Base-by-base conservation (phyloP, 1,140 invertebrate species). In the Holcopasites calliopsidis region DNA sequence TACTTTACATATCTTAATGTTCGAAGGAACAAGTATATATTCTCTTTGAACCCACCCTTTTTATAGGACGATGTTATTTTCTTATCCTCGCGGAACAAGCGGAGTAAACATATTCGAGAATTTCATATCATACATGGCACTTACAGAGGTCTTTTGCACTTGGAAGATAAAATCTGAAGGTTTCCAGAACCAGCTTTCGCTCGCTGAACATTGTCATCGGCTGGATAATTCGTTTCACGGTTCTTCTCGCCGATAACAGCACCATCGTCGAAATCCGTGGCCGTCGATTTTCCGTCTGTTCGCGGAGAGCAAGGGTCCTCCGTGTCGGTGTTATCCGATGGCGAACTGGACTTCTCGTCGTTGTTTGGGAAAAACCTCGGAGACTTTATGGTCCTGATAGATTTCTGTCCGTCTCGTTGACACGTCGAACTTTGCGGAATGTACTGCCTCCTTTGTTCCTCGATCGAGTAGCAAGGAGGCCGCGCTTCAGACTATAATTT, bases 331-430 rank as follows among this genome's bases (percentile, higher is more conserved):
- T 58, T 72, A 0, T 79, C 77, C 31, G 52, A 62, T 5, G 42
- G 52, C 2, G 79, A 68, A 26, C 47, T 71, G 13, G 52, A 71
- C 31, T 21, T 79, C 16, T 68, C 77, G 18, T 75, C 61, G 28
- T 61, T 38, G 35, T 69, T 76, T 0, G 18, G 18, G 33, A 70
- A 76, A 64, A 76, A 72, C 16, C 23, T 31, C 1, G 77, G 71
- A 0, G 71, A 57, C 6, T 76, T 82, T 18, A 81, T 79, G 1
- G 61, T 75, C 40, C 40, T 77, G 26, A 76, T 75, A 11, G 57
- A 21, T 23, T 62, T 78, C 10, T 11, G 6, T 8, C 7, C 0
- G 0, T 60, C 58, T 3, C 40, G 50, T 11, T 50, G 74, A 5
- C 16, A 44, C 57, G 23, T 26, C 49, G 23, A 10, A 11, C 11